A percentile compares a stretch with the other conserved stretches of the same genome.
phyloP scores from a whole-genome alignment of 1,140 invertebrate genomes.

The Bombus huntii region DNA sequence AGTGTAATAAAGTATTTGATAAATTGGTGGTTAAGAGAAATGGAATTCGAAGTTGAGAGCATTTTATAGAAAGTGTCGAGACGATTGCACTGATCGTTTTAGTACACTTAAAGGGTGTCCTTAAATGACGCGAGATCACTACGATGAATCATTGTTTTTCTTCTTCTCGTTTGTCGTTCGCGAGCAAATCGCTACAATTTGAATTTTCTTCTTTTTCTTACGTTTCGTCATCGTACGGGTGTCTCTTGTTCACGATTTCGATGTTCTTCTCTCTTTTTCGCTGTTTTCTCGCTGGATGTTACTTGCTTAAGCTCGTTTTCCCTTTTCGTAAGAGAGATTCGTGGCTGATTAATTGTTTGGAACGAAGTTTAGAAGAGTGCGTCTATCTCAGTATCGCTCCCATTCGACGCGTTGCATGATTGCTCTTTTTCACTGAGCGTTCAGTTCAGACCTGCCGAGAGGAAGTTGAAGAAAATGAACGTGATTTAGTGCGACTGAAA shows the following conservation, averaged over 20 bases:
- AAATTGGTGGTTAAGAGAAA: background rate
- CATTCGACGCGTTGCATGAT: constrained; percentile 66
- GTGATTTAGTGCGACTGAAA: background rate
- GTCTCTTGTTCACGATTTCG: background rate
- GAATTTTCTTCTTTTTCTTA: background rate
- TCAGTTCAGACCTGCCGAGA: constrained; percentile 77
- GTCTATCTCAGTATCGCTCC: constrained; percentile 76
- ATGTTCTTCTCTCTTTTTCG: background rate
- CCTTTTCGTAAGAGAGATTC: constrained; percentile 1
- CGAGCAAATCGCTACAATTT: constrained; percentile 29
- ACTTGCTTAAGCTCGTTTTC: background rate
- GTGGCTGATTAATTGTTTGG: constrained; percentile 65
- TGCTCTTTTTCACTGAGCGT: constrained; percentile 78
- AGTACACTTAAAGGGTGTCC: constrained; percentile 11
- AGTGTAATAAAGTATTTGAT: background rate
- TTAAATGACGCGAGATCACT: constrained; percentile 36
- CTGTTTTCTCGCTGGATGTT: background rate
- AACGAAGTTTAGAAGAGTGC: constrained; percentile 63
- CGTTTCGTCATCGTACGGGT: background rate
- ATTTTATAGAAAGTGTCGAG: background rate
- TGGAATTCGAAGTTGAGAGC: background rate
- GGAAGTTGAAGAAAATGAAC: background rate
- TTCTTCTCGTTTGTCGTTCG: constrained; percentile 4
- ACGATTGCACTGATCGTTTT: constrained; percentile 29
- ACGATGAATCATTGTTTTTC: constrained; percentile 24